Evolutionary conservation across 2,113 vertebrate genomes (phyloP).

Genomic region (Lycocorax pyrrhopterus): DNA sequence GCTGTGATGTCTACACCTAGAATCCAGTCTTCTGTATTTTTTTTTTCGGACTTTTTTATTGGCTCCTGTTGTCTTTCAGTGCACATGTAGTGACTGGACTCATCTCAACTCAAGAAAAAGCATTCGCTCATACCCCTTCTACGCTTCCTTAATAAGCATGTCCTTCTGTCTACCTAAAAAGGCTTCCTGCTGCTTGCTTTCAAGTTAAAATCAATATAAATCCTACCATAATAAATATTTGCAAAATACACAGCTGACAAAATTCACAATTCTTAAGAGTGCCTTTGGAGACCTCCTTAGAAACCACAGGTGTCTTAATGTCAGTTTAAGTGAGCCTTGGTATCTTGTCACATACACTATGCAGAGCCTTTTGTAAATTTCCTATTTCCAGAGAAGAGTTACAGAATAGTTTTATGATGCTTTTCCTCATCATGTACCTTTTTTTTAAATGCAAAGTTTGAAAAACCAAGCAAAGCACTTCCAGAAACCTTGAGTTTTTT

Average conservation of each 20-base stretch:
- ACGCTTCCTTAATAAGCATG: fast-evolving
- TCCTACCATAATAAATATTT: neutral
- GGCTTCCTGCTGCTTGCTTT: neutral
- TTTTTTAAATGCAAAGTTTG: neutral
- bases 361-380: neutral
- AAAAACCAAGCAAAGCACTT: neutral
- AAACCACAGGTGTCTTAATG: neutral
- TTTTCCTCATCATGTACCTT: neutral
- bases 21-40: neutral
- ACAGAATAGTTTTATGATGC: neutral
- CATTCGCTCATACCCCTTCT: neutral
- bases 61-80: neutral
- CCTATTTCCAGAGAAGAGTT: neutral
- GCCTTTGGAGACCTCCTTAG: neutral
- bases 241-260: neutral
- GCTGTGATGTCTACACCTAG: neutral
- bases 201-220: neutral
- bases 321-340: neutral
- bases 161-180: neutral
- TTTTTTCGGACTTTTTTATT: neutral
- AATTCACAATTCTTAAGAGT: neutral
- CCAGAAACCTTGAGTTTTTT: neutral
- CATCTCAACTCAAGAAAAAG: neutral
- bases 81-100: neutral
- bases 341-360: neutral